Conservation (phyloP, 2,113 vertebrate species). For the Oophaga pumilio region DNA sequence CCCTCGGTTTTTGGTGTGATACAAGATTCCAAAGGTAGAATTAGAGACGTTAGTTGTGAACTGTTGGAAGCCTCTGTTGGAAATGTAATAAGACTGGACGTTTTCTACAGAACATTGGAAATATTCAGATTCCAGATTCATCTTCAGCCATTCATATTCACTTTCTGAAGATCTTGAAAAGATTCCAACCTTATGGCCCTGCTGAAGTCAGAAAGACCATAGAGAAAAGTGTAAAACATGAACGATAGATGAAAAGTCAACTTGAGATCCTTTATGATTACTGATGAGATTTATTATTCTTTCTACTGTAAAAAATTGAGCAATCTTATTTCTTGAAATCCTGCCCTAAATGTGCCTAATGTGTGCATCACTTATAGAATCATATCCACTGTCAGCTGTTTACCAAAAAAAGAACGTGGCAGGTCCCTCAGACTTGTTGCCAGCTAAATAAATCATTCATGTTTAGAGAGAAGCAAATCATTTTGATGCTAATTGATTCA, state of each 20-base stretch:
- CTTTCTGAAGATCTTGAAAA: constrained; percentile 13
- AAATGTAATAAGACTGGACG: neutral
- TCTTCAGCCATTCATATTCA: neutral
- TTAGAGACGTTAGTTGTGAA: neutral
- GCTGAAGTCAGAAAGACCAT: neutral
- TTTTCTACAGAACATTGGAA: neutral
- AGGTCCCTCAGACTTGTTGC: too few relatives aligned
- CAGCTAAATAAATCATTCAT: too few relatives aligned
- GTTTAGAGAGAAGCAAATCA: too few relatives aligned
- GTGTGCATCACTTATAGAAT: too few relatives aligned
- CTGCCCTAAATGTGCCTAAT: too few relatives aligned
- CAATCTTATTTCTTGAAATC: too few relatives aligned
- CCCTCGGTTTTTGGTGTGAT: constrained; percentile 23
- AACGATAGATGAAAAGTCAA: neutral
- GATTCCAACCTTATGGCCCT: neutral
- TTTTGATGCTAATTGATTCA: too few relatives aligned
- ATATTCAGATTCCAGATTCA: neutral
- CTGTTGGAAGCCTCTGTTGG: neutral
- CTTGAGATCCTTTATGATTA: neutral
- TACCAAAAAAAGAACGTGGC: too few relatives aligned
- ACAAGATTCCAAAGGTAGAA: constrained; percentile 11
- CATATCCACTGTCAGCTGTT: too few relatives aligned
- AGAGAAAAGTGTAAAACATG: neutral
- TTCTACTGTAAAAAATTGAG: too few relatives aligned
- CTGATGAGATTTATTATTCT: too few relatives aligned